Evolutionary conservation across 2,888 invertebrate species (phyloP).

Genomic region (Rapana venosa): DNA sequence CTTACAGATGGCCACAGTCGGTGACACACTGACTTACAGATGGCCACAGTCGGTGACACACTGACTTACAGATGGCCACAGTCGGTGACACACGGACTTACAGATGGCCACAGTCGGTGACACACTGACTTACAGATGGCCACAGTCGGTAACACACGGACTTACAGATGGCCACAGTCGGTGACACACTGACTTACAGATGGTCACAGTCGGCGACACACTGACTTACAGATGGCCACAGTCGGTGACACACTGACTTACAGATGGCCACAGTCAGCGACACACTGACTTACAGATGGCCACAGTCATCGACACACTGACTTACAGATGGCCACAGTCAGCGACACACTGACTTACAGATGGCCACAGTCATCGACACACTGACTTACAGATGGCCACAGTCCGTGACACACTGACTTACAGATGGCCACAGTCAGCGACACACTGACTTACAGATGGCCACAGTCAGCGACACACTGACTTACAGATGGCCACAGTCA

Average conservation of each 20-base stretch:
- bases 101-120: no score
- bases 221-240: conserved; percentile 50
- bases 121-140: conserved; percentile 46
- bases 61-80: conserved; percentile 50
- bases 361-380: conserved; percentile 43
- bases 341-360: conserved; percentile 42
- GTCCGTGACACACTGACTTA: conserved; percentile 32
- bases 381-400: no score
- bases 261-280: no score
- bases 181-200: conserved; percentile 42
- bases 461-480: conserved; percentile 33
- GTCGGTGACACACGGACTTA: no score
- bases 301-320: conserved; percentile 41
- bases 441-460: conserved; percentile 46
- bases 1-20: conserved; percentile 51
- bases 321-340: no score
- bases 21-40: no score
- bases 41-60: no score
- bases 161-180: no score
- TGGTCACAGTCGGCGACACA: conserved; percentile 40
- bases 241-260: no score
- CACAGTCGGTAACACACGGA: conserved; percentile 41
- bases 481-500: conserved; percentile 51
- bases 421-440: conserved; percentile 47
- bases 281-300: conserved; percentile 46